These are phyloP conservation scores for Orussus abietinus DNA, from an alignment of 1,140 invertebrate species.

Conservation along the genomic window DNA sequence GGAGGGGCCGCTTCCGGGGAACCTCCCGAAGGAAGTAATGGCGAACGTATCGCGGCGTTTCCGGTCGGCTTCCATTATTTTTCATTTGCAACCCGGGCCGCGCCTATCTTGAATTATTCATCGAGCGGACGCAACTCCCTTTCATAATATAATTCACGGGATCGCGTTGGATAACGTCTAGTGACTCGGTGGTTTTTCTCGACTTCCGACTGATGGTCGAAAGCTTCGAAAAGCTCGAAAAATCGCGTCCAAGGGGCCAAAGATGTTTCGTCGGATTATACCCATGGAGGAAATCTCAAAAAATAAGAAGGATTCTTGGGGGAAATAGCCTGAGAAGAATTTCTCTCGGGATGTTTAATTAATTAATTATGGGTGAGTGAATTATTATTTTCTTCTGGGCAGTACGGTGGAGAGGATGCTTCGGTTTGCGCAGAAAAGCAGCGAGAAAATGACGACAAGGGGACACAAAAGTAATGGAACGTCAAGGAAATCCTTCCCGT, in stretches of 20 bases:
- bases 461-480: slow-evolving; percentile 22
- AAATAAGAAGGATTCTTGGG: background rate
- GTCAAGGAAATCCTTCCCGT: slow-evolving; percentile 17
- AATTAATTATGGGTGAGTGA: slow-evolving; percentile 6
- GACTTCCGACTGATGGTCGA: too few relatives aligned
- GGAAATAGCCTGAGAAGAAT: background rate
- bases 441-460: background rate
- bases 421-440: slow-evolving; percentile 8
- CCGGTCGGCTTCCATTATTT: slow-evolving; percentile 41
- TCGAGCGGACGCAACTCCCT: slow-evolving; percentile 25
- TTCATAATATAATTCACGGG: slow-evolving; percentile 37
- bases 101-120: slow-evolving; percentile 39
- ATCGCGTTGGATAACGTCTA: slow-evolving; percentile 21
- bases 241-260: too few relatives aligned
- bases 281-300: slow-evolving; percentile 15
- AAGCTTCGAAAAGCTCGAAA: too few relatives aligned
- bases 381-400: slow-evolving; percentile 3
- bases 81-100: slow-evolving; percentile 37
- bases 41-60: slow-evolving; percentile 36
- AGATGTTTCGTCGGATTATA: too few relatives aligned
- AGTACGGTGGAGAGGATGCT: slow-evolving; percentile 3
- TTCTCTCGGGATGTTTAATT: too few relatives aligned
- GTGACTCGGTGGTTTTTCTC: too few relatives aligned
- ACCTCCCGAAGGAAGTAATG: slow-evolving; percentile 24
- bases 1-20: slow-evolving; percentile 1